These are phyloP conservation scores for Antigone vipio DNA, from an alignment of 2,113 vertebrate species.

Conservation along the genomic window DNA sequence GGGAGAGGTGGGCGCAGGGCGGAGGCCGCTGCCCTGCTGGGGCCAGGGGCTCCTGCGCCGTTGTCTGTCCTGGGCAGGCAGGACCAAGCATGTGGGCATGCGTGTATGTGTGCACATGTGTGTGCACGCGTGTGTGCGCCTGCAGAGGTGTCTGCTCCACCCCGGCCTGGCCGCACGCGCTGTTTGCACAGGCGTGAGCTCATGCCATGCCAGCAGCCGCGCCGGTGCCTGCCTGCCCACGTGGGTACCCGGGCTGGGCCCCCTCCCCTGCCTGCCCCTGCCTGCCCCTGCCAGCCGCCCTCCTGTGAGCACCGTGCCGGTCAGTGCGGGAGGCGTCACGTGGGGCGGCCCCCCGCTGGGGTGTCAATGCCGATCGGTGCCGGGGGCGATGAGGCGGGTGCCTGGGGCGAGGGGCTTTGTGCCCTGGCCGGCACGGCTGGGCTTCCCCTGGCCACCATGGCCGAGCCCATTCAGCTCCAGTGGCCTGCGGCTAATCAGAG, in stretches of 20 bases:
- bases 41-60: not conserved
- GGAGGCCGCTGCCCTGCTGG: not conserved
- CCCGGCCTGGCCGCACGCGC: not conserved
- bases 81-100: not conserved
- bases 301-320: no score
- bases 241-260: not conserved
- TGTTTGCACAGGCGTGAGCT: not conserved
- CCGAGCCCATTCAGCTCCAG: slow-evolving; percentile 24
- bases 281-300: not conserved
- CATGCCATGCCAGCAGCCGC: not conserved
- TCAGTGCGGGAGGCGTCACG: not conserved
- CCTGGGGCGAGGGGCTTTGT: slow-evolving; percentile 6
- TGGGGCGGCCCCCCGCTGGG: not conserved
- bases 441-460: no score
- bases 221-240: not conserved
- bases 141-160: not conserved
- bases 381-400: not conserved
- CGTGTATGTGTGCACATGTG: not conserved
- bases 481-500: slow-evolving; percentile 32
- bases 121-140: not conserved
- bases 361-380: not conserved
- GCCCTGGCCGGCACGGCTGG: not conserved
- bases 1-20: not conserved
- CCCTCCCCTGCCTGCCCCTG: not conserved
- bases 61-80: fast-evolving